Evolutionary conservation across 2,888 invertebrate species (phyloP), one percentile per base, ranked within the genome.

Genomic region (Lepidocyrtinus sp.): DNA sequence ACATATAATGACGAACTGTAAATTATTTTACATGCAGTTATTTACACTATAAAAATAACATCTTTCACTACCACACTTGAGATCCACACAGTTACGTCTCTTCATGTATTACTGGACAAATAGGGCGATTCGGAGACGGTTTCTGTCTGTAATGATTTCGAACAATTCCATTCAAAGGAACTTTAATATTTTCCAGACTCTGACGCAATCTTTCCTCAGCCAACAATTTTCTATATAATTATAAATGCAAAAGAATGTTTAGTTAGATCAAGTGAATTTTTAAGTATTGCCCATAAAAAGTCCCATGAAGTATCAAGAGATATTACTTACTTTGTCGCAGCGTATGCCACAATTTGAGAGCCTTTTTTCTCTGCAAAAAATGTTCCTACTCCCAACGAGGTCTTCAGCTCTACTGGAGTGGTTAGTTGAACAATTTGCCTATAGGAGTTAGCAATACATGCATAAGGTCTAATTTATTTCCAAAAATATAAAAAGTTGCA

Each of bases 291-390:
- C 2, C 12, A 21, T 61, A n/a, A 3, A 59, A 61, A 61, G 17
- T 61, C 19, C 19, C 22, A 19, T 1, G 19, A 65, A 65, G 9
- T 12, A 64, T 19, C n/a, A 64, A 2, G 12, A 65, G 1, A 27
- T 27, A 45, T 7, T 46, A 22, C 61, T 50, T 72, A 81, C 81
- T 67, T 75, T 75, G 81, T 75, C 9, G 67, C 81, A 21, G 81
- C 81, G 25, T 75, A 25, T 22, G 72, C 72, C 1, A 72, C 45
- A 50, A 81, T 72, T 26, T 69, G 21, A 68, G 22, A 45, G 55
- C 75, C 81, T 59, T 74, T 55, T 46, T 59, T 67, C 50, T 81
- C 81, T 1, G 75, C 75, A 72, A 75, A 71, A 55, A 69, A 75
- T 27, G 71, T 81, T 7, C 75, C 75, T 7, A 61, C 25, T 1